A percentile compares a stretch with the other conserved stretches of the same genome.
phyloP scores from a whole-genome alignment of 1,140 invertebrate species.

The Drosophila sp. region DNA sequence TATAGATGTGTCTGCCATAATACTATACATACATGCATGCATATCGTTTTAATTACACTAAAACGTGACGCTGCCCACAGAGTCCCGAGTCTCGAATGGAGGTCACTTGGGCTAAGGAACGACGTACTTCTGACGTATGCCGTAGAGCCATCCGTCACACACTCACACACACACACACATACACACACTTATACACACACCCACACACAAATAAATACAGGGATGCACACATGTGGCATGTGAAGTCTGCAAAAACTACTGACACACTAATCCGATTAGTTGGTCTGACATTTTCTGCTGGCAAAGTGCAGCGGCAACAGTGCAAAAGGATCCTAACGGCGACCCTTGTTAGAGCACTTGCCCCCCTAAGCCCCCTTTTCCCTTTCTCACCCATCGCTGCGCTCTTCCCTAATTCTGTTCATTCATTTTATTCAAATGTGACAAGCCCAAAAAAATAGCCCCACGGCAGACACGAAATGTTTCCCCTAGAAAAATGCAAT shows the following conservation, averaged over 20 bases:
- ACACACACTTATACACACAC: slow-evolving; percentile 14
- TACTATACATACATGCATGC: slow-evolving; percentile 54
- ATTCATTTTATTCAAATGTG: slow-evolving; percentile 80
- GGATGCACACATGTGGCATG: slow-evolving; percentile 8
- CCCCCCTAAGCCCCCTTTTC: not conserved
- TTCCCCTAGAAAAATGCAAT: slow-evolving; percentile 42
- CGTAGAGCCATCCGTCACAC: slow-evolving; percentile 65
- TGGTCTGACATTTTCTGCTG: slow-evolving; percentile 74
- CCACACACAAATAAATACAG: slow-evolving; percentile 8
- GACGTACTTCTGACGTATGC: slow-evolving; percentile 36
- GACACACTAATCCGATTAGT: slow-evolving; percentile 83
- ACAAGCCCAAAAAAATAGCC: slow-evolving; percentile 71
- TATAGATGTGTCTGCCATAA: not conserved
- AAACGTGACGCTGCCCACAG: slow-evolving; percentile 70
- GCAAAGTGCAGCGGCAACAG: slow-evolving; percentile 53
- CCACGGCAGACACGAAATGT: slow-evolving; percentile 16
- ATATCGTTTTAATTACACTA: slow-evolving; percentile 83
- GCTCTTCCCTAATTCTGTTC: slow-evolving; percentile 44
- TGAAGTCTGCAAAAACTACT: slow-evolving; percentile 55
- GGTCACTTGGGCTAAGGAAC: slow-evolving; percentile 80
- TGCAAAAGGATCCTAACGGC: slow-evolving; percentile 22
- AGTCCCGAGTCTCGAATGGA: slow-evolving; percentile 55
- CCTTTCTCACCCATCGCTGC: not conserved
- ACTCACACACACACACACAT: slow-evolving; percentile 32
- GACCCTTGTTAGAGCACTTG: slow-evolving; percentile 29